phyloP scores from a whole-genome alignment of 2,888 invertebrate genomes.

The Arenicola marina region DNA sequence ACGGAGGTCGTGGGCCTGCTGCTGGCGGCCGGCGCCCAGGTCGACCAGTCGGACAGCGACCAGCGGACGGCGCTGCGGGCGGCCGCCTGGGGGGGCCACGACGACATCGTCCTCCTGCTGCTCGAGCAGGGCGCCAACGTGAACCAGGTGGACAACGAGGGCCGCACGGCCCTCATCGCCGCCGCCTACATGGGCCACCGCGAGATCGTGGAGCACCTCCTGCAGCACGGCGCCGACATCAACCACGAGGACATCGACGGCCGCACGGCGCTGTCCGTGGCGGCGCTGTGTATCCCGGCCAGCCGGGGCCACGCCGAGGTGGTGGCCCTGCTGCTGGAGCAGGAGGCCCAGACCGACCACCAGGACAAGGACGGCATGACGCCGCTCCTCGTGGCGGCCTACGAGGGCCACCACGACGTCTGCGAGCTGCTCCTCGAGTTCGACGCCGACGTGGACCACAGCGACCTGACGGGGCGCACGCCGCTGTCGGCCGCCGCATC shows the following conservation, averaged over 20 bases:
- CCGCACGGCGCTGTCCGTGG: slow-evolving; percentile 80
- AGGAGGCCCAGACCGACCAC: slow-evolving; percentile 57
- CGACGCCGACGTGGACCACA: slow-evolving; percentile 89
- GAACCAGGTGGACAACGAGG: slow-evolving; percentile 63
- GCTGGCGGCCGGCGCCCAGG: slow-evolving; percentile 33
- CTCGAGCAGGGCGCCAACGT: slow-evolving; percentile 66
- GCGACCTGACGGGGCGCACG: slow-evolving; percentile 66
- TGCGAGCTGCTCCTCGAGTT: slow-evolving; percentile 83
- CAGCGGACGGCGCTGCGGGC: slow-evolving; percentile 87
- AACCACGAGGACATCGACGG: slow-evolving; percentile 84
- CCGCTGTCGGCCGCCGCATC: slow-evolving; percentile 69
- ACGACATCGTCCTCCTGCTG: slow-evolving; percentile 65
- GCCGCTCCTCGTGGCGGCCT: slow-evolving; percentile 59
- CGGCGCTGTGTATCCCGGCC: slow-evolving; percentile 56
- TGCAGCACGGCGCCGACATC: slow-evolving; percentile 65
- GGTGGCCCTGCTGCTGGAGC: slow-evolving; percentile 54
- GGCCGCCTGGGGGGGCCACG: slow-evolving; percentile 69
- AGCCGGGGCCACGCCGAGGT: slow-evolving; percentile 63
- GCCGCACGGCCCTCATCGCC: slow-evolving; percentile 64
- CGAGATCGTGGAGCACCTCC: slow-evolving; percentile 55
- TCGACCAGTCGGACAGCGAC: slow-evolving; percentile 63
- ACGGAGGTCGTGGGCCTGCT: slow-evolving; percentile 60
- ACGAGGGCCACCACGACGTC: slow-evolving; percentile 67
- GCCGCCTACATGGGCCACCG: slow-evolving; percentile 79
- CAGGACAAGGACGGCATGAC: slow-evolving; percentile 60